These are phyloP conservation scores for Tapirus terrestris DNA, from an alignment of 2,113 vertebrate genomes.

Conservation along the genomic window DNA sequence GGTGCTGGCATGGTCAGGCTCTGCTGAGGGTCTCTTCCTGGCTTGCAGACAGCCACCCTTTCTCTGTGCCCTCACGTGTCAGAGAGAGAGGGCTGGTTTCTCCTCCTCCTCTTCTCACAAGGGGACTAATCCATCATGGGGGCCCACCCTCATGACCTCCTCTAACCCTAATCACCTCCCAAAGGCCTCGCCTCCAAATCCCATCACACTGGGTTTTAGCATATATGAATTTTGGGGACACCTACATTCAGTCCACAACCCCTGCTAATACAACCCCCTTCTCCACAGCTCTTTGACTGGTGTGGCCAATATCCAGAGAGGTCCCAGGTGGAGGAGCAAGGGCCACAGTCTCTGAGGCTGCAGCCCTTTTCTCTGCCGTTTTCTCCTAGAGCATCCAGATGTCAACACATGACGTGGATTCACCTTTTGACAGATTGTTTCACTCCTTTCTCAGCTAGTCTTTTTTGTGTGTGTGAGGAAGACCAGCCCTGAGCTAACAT, in stretches of 20 bases:
- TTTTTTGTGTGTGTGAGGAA: no score
- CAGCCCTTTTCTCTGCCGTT: no score
- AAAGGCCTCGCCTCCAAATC: background rate
- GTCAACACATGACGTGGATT: rapidly evolving
- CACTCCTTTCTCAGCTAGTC: background rate
- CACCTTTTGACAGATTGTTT: background rate
- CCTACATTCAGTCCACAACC: background rate
- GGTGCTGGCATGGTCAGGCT: rapidly evolving
- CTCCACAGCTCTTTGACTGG: background rate
- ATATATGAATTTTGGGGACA: background rate
- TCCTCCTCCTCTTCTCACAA: background rate
- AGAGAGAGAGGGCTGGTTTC: background rate
- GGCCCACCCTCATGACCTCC: rapidly evolving
- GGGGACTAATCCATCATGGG: background rate
- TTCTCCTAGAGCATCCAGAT: no score
- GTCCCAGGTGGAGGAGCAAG: rapidly evolving
- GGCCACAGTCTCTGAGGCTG: background rate
- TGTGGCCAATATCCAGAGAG: rapidly evolving
- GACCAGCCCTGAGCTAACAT: no score
- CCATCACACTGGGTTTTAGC: rapidly evolving
- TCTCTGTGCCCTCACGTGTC: background rate
- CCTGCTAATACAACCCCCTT: no score
- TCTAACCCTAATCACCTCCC: background rate
- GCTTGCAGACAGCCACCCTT: rapidly evolving
- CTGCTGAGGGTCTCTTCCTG: rapidly evolving